These are phyloP conservation scores for Aphodius granarius DNA, from an alignment of 2,888 invertebrate genomes.

Conservation along the genomic window DNA sequence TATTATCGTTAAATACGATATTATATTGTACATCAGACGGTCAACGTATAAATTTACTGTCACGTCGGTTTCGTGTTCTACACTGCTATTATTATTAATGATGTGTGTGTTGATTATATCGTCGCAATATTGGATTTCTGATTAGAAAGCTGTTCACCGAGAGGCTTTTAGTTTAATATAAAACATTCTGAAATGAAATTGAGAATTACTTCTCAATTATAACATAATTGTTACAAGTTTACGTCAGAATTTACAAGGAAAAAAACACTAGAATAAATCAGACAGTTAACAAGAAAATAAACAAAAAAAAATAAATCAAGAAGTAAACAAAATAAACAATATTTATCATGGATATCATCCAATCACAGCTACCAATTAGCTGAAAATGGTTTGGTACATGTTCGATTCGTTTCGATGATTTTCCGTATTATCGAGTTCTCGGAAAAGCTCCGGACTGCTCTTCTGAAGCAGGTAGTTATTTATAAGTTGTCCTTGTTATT, in stretches of 20 bases:
- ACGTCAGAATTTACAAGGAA: too few species aligned
- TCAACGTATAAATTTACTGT: background rate
- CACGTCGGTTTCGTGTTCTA: background rate
- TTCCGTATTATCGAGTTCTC: background rate
- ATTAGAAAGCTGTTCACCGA: too few species aligned
- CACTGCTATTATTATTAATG: background rate
- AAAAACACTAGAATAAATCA: too few species aligned
- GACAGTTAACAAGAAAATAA: too few species aligned
- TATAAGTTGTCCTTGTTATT: conserved; percentile 8
- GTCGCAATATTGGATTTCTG: background rate
- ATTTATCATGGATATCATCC: background rate
- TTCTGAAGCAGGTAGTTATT: background rate
- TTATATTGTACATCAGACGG: background rate
- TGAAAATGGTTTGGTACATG: background rate
- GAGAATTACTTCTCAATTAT: too few species aligned
- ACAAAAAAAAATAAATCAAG: too few species aligned
- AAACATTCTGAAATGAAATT: too few species aligned
- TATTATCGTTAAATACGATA: background rate
- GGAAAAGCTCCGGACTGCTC: background rate
- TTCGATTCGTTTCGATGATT: background rate
- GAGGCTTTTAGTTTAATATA: background rate
- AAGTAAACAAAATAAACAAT: too few species aligned
- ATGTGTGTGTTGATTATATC: background rate
- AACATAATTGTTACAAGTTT: too few species aligned
- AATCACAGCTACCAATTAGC: background rate